Base-by-base conservation (phyloP, 1,140 invertebrate genomes). In the Brachionus paranguensis region DNA sequence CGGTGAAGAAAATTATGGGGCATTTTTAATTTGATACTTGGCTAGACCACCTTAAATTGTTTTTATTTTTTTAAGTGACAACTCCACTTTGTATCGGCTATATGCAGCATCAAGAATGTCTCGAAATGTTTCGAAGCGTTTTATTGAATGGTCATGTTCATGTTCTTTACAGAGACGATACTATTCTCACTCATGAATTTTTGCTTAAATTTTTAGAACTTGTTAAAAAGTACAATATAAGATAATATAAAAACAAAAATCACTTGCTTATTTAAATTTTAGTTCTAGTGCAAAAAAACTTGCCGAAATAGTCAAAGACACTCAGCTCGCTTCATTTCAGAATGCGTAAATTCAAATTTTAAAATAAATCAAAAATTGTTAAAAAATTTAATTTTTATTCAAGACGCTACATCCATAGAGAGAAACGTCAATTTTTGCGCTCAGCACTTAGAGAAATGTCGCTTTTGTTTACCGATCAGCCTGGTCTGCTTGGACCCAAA, bases 401-500 rank as follows among this genome's bases (percentile, higher is more conserved):
- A 85, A 92, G 91, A 12, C 93, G 94, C 0, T 93, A 94, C 50
- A 93, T 95, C 87, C 96, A 98, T 88, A 92, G 96, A 87, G 98
- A 99, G 87, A 91, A 96, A 85, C 91, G 98, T 85, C 98, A 99
- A 91, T 99, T 98, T 90, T 90, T 99, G 74, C 92, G 97, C 84
- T 96, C 95, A 3, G 95, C 96, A 1, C 89, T 99, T 2, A 96
- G 97, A 89, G 97, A 99, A 90, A 89, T 99, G 84, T 95, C 94
- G 11, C 90, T 98, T 7, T 95, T 99, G 85, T 92, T 99, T 86
- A 95, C 96, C 12, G 98, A 99, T 91, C 96, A 99, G 88, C 97
- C 97, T 17, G 97, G 97, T 6, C 90, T 99, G 8, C 89, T 99
- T 14, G 83, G 68, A 14, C 83, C 83, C 4, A 88, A 92, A 90